Conservation (phyloP, 2,888 invertebrate genomes). For the Oxyteleia sp. region DNA sequence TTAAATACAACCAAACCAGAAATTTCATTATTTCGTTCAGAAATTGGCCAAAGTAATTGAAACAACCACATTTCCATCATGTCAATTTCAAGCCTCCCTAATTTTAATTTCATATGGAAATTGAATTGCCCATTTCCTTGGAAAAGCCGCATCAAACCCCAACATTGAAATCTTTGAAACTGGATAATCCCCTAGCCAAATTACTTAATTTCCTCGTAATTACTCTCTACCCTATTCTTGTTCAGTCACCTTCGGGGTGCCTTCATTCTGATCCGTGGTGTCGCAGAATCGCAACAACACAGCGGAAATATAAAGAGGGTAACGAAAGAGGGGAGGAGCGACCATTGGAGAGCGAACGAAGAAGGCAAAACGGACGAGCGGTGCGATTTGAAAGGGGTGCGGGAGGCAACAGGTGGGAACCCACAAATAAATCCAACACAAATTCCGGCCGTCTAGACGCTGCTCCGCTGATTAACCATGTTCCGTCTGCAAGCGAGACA, state of each 20-base stretch:
- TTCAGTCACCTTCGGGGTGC: not conserved
- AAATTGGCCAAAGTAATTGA: too few relatives aligned
- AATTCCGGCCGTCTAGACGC: slow-evolving; percentile 84
- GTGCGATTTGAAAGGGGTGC: slow-evolving; percentile 80
- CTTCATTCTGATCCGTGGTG: slow-evolving; percentile 30
- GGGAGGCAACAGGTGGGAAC: slow-evolving; percentile 86
- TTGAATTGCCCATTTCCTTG: too few relatives aligned
- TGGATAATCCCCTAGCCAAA: not conserved
- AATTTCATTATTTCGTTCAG: too few relatives aligned
- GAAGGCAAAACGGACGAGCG: slow-evolving; percentile 64
- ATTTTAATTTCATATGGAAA: too few relatives aligned
- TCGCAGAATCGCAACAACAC: slow-evolving; percentile 30
- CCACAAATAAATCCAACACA: slow-evolving; percentile 85
- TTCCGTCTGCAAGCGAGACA: slow-evolving; percentile 69
- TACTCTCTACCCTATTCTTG: not conserved
- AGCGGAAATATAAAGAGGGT: slow-evolving; percentile 45
- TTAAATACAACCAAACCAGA: too few relatives aligned
- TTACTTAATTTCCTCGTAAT: slow-evolving; percentile 27
- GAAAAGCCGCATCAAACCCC: too few relatives aligned
- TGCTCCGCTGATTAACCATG: slow-evolving; percentile 83
- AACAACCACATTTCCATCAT: too few relatives aligned
- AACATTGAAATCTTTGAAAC: not conserved
- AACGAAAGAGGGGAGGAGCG: slow-evolving; percentile 44
- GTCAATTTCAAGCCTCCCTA: too few relatives aligned
- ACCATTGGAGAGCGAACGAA: slow-evolving; percentile 57